Percentiles rank a stretch among this genome's conserved stretches.
These are phyloP conservation scores for Abramis brama DNA, from an alignment of 2,113 vertebrate genomes.

Conservation along the genomic window DNA sequence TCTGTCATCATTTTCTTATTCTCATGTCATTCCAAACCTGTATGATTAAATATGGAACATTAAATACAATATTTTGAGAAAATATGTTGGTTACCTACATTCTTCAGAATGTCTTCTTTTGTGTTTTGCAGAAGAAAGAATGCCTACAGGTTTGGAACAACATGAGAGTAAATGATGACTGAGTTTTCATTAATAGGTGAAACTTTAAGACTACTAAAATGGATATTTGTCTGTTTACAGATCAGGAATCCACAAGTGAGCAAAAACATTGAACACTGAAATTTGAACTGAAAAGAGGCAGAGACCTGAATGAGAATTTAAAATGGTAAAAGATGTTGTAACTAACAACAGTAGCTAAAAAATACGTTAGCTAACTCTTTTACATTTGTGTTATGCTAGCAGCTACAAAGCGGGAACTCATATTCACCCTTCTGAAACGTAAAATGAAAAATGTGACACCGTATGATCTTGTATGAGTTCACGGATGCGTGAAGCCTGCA, in stretches of 20 bases:
- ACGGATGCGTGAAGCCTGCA: not conserved
- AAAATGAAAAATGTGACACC: conserved; percentile 3
- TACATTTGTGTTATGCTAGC: not conserved
- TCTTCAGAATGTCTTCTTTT: too few species aligned
- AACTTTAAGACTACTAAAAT: too few species aligned
- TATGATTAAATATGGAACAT: too few species aligned
- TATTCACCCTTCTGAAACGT: not conserved
- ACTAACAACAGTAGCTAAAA: not conserved
- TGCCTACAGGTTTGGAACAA: too few species aligned
- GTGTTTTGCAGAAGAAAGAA: too few species aligned
- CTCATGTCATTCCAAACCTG: too few species aligned
- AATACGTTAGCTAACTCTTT: not conserved
- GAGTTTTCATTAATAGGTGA: too few species aligned
- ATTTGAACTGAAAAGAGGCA: not conserved
- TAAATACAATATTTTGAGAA: too few species aligned
- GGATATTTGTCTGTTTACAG: too few species aligned
- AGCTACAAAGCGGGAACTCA: not conserved
- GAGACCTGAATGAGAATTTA: not conserved
- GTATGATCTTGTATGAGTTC: not conserved
- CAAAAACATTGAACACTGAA: not conserved
- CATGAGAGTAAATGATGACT: too few species aligned
- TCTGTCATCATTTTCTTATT: too few species aligned
- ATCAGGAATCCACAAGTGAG: not conserved
- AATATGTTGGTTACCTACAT: too few species aligned
- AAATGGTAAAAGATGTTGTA: not conserved